These are phyloP conservation scores for Darevskia nairensis DNA, from an alignment of 2,797 vertebrate genomes.

Conservation along the genomic window DNA sequence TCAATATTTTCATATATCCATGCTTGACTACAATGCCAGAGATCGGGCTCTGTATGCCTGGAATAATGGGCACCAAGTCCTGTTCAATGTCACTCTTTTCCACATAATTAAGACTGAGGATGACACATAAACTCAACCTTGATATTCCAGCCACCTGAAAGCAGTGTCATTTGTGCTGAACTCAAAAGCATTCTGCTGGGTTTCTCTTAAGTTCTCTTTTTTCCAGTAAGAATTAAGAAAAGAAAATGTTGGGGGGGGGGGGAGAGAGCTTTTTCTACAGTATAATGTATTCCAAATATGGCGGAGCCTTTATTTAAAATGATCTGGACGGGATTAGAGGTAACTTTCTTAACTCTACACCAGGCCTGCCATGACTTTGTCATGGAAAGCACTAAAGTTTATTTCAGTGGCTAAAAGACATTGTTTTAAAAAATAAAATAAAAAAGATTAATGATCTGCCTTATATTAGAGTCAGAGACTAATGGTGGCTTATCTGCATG, in stretches of 20 bases:
- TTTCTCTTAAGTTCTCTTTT: conserved; percentile 57
- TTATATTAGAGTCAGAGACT: conserved; percentile 83
- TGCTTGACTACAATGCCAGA: conserved; percentile 97
- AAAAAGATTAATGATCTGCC: conserved; percentile 84
- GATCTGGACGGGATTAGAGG: conserved; percentile 71
- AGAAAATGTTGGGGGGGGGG: neutral
- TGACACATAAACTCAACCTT: conserved; percentile 83
- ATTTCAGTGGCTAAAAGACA: conserved; percentile 77
- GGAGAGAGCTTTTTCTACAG: conserved; percentile 67
- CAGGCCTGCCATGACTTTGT: conserved; percentile 67
- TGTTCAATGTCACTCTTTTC: conserved; percentile 97
- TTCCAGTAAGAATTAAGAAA: conserved; percentile 56
- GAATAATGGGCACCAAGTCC: conserved; percentile 98
- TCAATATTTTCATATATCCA: conserved; percentile 99
- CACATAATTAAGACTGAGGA: conserved; percentile 98
- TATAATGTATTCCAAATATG: conserved; percentile 64
- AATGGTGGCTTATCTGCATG: conserved; percentile 88
- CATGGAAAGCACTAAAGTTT: conserved; percentile 72
- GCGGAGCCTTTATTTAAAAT: conserved; percentile 66
- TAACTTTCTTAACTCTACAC: conserved; percentile 67
- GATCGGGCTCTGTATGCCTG: conserved; percentile 96
- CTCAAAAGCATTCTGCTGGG: conserved; percentile 60
- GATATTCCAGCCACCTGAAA: conserved; percentile 40
- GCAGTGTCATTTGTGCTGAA: conserved; percentile 71
- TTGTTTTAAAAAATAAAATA: conserved; percentile 70